Evolutionary conservation across 2,797 vertebrate genomes (phyloP), one percentile per base, ranked within the genome.

Genomic region (Gymnothorax reevesii): DNA sequence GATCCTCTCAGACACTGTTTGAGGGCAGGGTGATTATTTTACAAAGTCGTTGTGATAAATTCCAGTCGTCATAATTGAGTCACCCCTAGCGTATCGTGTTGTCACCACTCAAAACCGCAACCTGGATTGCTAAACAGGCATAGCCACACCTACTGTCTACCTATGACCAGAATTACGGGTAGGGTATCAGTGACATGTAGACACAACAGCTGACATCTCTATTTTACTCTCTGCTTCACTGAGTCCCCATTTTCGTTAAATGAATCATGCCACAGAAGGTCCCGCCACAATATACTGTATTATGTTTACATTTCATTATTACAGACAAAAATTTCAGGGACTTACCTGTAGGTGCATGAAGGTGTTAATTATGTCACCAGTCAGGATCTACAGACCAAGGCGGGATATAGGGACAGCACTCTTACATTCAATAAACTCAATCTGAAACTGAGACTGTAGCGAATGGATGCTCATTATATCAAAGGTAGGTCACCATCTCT

Each of bases 11-110:
- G 55, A 7, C 77, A 54, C 5, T 22, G 77, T 55, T 4, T 13
- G 27, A 25, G 52, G 27, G 52, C 77, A 42, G 7, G 15, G 55
- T 79, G 73, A 33, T 22, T 49, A n/a, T 15, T 69, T 8, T 62
- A 83, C 80, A 42, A 66, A 22, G 59, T 54, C 54, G 57, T 80
- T 49, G n/a, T 6, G 27, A 57, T 49, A 12, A 75, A 20, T 49
- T 15, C 13, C 22, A 55, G 55, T 59, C n/a, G 17, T 71, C n/a
- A 13, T 79, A 13, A 20, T 57, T 10, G 20, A 69, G 77, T 86
- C 85, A 57, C 55, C 77, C 59, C 86, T 80, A 83, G n/a, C 49
- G 64, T 55, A 69, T 60, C 20, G 27, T 62, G 33, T n/a, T 86
- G 86, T 82, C 54, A 57, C 57, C 7, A 10, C 80, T 25, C 7